Conservation (phyloP, 1,140 invertebrate species). For the Reticulitermes speratus region DNA sequence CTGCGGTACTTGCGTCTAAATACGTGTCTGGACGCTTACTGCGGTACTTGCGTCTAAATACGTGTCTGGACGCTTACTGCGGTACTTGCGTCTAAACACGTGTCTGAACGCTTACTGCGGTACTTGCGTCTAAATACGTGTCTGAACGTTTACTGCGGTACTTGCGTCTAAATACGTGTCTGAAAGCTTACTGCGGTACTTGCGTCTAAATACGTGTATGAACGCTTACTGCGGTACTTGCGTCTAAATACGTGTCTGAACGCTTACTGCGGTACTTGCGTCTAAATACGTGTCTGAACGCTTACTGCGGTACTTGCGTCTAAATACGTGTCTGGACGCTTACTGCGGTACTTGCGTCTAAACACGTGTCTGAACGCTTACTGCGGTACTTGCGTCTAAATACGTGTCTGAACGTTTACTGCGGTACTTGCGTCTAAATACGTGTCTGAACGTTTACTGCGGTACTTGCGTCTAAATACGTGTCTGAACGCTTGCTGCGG, state of each 20-base stretch:
- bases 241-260: neutral
- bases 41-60: neutral
- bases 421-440: too few species aligned
- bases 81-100: neutral
- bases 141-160: neutral
- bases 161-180: neutral
- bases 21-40: too few species aligned
- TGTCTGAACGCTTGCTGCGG: too few species aligned
- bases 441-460: too few species aligned
- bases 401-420: neutral
- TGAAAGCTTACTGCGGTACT: neutral
- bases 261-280: too few species aligned
- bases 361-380: neutral
- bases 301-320: too few species aligned
- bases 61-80: too few species aligned
- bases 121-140: neutral
- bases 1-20: neutral
- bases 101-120: too few species aligned
- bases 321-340: neutral
- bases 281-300: neutral
- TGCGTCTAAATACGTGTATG: neutral
- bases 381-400: too few species aligned
- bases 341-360: too few species aligned
- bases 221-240: too few species aligned
- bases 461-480: too few species aligned